phyloP scores from a whole-genome alignment of 2,888 invertebrate genomes.

The Polietes domitor region DNA sequence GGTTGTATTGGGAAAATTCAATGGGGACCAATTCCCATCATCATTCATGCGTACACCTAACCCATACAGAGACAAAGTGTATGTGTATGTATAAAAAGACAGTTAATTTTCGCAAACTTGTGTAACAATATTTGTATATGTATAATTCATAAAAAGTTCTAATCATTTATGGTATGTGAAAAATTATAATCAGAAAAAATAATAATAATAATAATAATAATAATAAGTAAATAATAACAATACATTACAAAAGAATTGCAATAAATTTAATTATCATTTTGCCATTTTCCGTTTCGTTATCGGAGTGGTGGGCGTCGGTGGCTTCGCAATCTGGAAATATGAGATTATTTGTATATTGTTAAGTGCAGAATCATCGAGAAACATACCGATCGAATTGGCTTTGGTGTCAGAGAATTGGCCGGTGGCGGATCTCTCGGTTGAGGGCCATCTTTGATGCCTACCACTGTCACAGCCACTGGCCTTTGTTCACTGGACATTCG shows the following conservation, averaged over 20 bases:
- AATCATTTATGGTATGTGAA: conserved; percentile 57
- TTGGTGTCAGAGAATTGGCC: conserved; percentile 77
- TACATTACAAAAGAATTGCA: conserved; percentile 50
- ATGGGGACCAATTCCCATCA: no score
- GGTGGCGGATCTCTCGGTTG: conserved; percentile 78
- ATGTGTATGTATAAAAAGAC: no score
- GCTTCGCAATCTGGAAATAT: conserved; percentile 76
- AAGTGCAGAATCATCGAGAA: neutral
- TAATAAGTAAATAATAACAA: conserved; percentile 50
- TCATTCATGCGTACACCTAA: no score
- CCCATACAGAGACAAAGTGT: no score
- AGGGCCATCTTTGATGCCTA: conserved; percentile 78
- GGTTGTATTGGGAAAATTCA: no score
- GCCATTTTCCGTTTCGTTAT: conserved; percentile 73
- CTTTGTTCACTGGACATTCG: conserved; percentile 78
- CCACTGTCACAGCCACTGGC: conserved; percentile 82
- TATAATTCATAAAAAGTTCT: conserved; percentile 52
- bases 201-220: conserved; percentile 20
- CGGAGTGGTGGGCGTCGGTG: conserved; percentile 79
- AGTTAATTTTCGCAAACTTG: neutral
- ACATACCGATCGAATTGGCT: conserved; percentile 78
- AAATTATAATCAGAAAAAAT: conserved; percentile 28
- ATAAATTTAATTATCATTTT: conserved; percentile 51
- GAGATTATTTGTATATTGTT: neutral
- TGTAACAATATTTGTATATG: conserved; percentile 29